A percentile compares a stretch with the other conserved stretches of the same genome.
Conservation (phyloP, 2,888 invertebrate species). For the Coenonympha arcania region DNA sequence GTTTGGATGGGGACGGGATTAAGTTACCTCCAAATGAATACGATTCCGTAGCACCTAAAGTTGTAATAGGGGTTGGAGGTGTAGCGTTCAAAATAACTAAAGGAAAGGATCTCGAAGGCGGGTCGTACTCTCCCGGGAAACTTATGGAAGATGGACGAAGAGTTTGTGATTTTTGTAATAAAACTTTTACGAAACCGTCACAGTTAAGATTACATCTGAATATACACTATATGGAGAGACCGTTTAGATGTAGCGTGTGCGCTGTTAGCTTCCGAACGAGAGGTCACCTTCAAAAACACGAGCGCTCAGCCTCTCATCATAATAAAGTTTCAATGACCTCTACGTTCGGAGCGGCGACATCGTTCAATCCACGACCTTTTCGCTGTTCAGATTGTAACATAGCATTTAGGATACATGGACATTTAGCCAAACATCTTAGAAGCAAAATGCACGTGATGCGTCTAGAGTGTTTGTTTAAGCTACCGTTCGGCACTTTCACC, state of each 20-base stretch:
- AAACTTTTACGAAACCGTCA: slow-evolving; percentile 92
- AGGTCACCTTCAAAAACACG: slow-evolving; percentile 94
- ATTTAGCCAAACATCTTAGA: slow-evolving; percentile 95
- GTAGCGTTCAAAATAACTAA: slow-evolving; percentile 74
- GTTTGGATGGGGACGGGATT: slow-evolving; percentile 48
- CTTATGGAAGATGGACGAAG: slow-evolving; percentile 83
- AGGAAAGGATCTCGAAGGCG: slow-evolving; percentile 65
- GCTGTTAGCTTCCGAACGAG: slow-evolving; percentile 91
- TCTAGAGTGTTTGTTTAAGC: slow-evolving; percentile 91
- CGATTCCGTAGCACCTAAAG: slow-evolving; percentile 71
- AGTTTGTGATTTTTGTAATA: slow-evolving; percentile 89
- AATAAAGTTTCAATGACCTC: slow-evolving; percentile 93
- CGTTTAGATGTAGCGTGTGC: slow-evolving; percentile 92
- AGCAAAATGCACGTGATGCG: slow-evolving; percentile 97
- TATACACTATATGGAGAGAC: slow-evolving; percentile 95
- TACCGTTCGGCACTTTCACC: slow-evolving; percentile 95
- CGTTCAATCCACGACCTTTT: slow-evolving; percentile 95
- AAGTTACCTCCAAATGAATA: slow-evolving; percentile 57
- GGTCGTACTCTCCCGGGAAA: slow-evolving; percentile 63
- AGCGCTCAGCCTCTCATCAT: slow-evolving; percentile 91
- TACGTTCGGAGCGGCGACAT: slow-evolving; percentile 87
- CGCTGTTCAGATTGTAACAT: slow-evolving; percentile 97
- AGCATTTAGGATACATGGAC: slow-evolving; percentile 97
- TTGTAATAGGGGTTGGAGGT: slow-evolving; percentile 78
- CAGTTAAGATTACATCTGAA: slow-evolving; percentile 94